Base-by-base conservation (phyloP, 2,888 invertebrate genomes). In the Tetragonula carbonaria region DNA sequence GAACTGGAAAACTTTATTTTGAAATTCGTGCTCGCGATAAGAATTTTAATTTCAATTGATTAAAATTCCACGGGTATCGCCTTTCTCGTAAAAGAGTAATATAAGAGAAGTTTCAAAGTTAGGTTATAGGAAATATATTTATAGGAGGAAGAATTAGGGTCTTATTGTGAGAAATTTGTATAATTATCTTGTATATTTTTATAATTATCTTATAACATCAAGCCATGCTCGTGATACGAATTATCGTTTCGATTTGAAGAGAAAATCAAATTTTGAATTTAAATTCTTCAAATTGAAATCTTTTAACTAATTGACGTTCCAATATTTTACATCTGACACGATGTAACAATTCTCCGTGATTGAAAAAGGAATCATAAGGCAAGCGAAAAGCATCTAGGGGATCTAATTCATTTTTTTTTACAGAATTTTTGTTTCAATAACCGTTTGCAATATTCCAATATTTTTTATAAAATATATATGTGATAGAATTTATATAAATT, bases 361-460 rank as follows among this genome's bases (percentile, higher is more conserved):
- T 45, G 45, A 45, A 45, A 45, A 57, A 5, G 14, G n/a, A n/a
- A 57, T 21, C n/a, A n/a, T n/a, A n/a, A 57, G n/a, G 2, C 57
- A n/a, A 23, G 11, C 45, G 11, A 45, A 45, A 45, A 45, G 45
- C 11, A 53, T 18, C 18, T 53, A 23, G 3, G 23, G 23, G 5
- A 14, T 2, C n/a, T 57, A n/a, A 71, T 38, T 33, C 16, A 8
- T 4, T 2, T 23, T 55, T 55, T 72, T 57, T 70, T 77, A 8
- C 78, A 78, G 78, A 78, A 72, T 65, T 51, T 65, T 77, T 53
- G 4, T 45, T 53, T 55, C 6, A 3, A 14, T 65, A 38, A 28
- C 33, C 38, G 13, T 38, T 33, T 16, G 45, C 50, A 21, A 51
- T 51, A 63, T 13, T 21, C 16, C 14, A 38, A 65, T 8, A 28